Evolutionary conservation across 2,888 invertebrate genomes (phyloP).

Genomic region (Steinernema scapterisci): DNA sequence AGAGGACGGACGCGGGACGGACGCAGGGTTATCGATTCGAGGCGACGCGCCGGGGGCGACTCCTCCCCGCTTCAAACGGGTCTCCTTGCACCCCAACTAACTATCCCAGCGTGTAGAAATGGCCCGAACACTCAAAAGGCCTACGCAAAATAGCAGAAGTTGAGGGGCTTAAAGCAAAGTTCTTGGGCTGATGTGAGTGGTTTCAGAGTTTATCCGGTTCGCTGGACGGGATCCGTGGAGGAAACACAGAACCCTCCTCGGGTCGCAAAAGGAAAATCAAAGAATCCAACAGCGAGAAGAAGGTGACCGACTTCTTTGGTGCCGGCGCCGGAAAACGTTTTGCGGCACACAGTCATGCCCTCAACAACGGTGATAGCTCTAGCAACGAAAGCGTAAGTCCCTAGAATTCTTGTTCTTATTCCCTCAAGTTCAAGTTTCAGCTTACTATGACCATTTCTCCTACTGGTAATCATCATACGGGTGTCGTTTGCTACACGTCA

Average conservation of each 20-base stretch:
- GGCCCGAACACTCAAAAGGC: too few relatives aligned
- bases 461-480: slow-evolving; percentile 23
- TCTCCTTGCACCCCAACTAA: neutral
- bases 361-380: slow-evolving; percentile 16
- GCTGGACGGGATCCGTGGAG: too few relatives aligned
- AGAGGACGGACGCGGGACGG: slow-evolving; percentile 13
- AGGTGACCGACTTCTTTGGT: slow-evolving; percentile 8
- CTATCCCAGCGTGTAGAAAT: too few relatives aligned
- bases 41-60: slow-evolving; percentile 29
- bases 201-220: too few relatives aligned
- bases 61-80: slow-evolving; percentile 3
- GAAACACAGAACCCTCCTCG: too few relatives aligned
- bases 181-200: too few relatives aligned
- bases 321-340: neutral
- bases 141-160: too few relatives aligned
- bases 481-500: slow-evolving; percentile 24
- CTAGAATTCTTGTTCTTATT: neutral
- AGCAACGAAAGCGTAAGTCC: slow-evolving; percentile 17
- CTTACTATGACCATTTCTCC: slow-evolving; percentile 2
- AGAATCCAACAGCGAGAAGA: slow-evolving; percentile 7
- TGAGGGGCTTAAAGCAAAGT: too few relatives aligned
- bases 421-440: neutral
- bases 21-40: slow-evolving; percentile 27
- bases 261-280: neutral
- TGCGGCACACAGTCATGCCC: neutral